phyloP scores from a whole-genome alignment of 2,888 invertebrate genomes.

The Scrobipalpa costella region DNA sequence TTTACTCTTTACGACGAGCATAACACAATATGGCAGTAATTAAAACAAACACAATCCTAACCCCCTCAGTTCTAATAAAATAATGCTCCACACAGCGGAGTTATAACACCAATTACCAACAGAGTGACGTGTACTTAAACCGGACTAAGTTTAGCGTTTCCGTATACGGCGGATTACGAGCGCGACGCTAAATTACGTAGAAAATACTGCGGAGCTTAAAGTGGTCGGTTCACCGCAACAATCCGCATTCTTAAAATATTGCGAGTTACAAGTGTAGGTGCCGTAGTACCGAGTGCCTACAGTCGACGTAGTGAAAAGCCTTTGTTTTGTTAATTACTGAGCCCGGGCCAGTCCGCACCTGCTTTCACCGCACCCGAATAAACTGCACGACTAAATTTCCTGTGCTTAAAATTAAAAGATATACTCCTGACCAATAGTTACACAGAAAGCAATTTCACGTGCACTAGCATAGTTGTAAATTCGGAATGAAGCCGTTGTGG shows the following conservation, averaged over 20 bases:
- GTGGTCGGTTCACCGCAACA: slow-evolving; percentile 47
- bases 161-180: slow-evolving; percentile 26
- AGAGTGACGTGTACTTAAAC: slow-evolving; percentile 25
- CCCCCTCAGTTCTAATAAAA: slow-evolving; percentile 7
- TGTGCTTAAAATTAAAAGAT: slow-evolving; percentile 66
- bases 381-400: slow-evolving; percentile 64
- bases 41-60: slow-evolving; percentile 17
- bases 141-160: slow-evolving; percentile 26
- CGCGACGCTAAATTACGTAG: slow-evolving; percentile 27
- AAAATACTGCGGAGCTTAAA: slow-evolving; percentile 40
- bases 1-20: no score
- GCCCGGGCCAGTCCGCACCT: slow-evolving; percentile 63
- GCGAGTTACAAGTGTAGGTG: slow-evolving; percentile 42
- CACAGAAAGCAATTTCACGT: slow-evolving; percentile 29
- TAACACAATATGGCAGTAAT: slow-evolving; percentile 12
- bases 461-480: slow-evolving; percentile 21
- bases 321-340: slow-evolving; percentile 74
- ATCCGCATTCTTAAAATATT: slow-evolving; percentile 59
- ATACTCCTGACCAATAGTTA: slow-evolving; percentile 56
- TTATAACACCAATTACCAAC: slow-evolving; percentile 25
- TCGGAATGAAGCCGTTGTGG: slow-evolving; percentile 19
- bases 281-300: slow-evolving; percentile 34
- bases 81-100: slow-evolving; percentile 12
- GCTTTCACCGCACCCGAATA: slow-evolving; percentile 65
- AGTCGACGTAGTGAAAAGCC: slow-evolving; percentile 65